Conservation (phyloP, 2,113 vertebrate species). For the Bubo blakistoni region DNA sequence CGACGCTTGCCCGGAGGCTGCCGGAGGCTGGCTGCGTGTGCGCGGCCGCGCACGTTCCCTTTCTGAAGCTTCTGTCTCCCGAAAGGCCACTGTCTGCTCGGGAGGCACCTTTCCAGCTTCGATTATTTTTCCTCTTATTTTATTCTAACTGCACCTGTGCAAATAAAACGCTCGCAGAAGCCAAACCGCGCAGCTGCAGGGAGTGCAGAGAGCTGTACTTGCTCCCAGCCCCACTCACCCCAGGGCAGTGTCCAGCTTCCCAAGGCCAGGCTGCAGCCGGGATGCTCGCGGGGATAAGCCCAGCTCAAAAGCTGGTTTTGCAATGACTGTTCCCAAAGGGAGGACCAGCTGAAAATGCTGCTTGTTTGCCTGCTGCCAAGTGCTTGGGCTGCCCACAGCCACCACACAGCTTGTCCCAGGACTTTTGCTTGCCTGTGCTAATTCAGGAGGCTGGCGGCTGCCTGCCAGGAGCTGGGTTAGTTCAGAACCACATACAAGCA, state of each 20-base stretch:
- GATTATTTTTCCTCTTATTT: neutral
- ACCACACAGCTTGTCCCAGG: neutral
- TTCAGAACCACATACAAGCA: neutral
- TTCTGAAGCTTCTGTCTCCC: neutral
- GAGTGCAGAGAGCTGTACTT: neutral
- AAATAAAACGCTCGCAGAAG: accelerated
- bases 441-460: neutral
- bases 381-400: neutral
- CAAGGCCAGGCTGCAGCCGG: neutral
- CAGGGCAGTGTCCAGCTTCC: neutral
- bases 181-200: accelerated
- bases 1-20: accelerated
- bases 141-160: neutral
- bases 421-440: neutral
- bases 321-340: neutral
- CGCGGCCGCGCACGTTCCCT: neutral
- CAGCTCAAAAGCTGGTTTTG: neutral
- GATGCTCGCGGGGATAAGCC: neutral
- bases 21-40: accelerated
- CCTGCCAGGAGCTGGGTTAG: neutral
- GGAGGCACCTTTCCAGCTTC: neutral
- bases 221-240: neutral
- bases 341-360: neutral
- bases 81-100: neutral
- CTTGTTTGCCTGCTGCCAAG: neutral